These are phyloP conservation scores for Adelges cooleyi DNA, from an alignment of 1,140 invertebrate genomes.

Conservation along the genomic window DNA sequence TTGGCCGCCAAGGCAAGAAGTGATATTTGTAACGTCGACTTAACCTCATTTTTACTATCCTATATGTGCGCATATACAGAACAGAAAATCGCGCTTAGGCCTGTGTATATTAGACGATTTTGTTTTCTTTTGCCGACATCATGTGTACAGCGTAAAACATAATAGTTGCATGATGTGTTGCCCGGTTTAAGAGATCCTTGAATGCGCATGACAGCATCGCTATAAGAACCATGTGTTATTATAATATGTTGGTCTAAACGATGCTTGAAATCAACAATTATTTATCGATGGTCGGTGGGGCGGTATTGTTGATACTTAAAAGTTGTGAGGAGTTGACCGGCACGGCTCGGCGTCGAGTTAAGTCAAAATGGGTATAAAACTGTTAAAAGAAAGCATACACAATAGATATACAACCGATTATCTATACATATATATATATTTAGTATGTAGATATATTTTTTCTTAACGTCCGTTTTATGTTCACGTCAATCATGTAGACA, in stretches of 20 bases:
- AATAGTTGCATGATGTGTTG: no score
- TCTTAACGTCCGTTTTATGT: not conserved
- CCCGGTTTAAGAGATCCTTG: not conserved
- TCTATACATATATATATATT: not conserved
- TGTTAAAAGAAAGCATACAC: no score
- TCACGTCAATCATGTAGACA: slow-evolving; percentile 12
- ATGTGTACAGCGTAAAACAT: no score
- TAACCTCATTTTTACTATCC: no score
- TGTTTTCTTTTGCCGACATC: no score
- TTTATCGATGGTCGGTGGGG: not conserved
- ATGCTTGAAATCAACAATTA: not conserved
- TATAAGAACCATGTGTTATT: slow-evolving; percentile 1
- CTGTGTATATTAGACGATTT: no score
- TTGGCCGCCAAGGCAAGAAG: no score
- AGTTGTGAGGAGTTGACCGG: not conserved
- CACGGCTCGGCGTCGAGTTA: not conserved
- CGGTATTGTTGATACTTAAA: not conserved
- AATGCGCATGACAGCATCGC: not conserved
- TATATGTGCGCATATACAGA: not conserved
- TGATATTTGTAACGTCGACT: no score
- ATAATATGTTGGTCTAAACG: not conserved
- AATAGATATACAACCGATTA: not conserved
- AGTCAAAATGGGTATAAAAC: not conserved
- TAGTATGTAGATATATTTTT: not conserved
- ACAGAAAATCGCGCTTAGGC: not conserved